These are phyloP conservation scores for Chaetophractus vellerosus DNA, from an alignment of 2,797 vertebrate genomes.

Conservation along the genomic window DNA sequence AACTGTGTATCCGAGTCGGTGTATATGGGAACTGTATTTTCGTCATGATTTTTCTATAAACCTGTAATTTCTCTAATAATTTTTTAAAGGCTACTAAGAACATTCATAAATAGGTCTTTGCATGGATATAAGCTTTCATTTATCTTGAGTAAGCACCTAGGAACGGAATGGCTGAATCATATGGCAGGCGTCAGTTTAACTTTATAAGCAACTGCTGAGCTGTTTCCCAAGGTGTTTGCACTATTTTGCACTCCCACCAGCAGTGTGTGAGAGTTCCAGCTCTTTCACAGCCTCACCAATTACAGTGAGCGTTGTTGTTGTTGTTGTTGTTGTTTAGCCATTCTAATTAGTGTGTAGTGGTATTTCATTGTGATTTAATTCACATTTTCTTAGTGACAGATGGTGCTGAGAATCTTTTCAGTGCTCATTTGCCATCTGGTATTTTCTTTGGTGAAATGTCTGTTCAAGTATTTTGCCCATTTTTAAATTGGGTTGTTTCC, in stretches of 20 bases:
- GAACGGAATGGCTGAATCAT: background rate
- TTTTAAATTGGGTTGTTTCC: background rate
- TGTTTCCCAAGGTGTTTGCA: background rate
- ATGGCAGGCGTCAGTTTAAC: background rate
- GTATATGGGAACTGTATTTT: no score
- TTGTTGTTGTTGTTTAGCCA: background rate
- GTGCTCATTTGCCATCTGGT: background rate
- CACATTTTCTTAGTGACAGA: background rate
- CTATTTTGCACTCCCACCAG: background rate
- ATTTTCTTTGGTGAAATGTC: background rate
- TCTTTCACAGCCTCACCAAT: background rate
- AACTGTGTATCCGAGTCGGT: no score
- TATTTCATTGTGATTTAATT: conserved; percentile 17
- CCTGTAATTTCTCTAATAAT: no score
- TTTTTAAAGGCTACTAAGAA: background rate
- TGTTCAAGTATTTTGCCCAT: background rate
- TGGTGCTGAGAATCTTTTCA: background rate
- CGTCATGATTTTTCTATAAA: no score
- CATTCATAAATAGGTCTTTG: background rate
- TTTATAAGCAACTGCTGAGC: background rate
- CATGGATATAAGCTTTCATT: background rate
- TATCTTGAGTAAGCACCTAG: background rate
- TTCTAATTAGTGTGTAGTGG: background rate
- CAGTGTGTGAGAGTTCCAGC: background rate
- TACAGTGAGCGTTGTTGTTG: no score